Percentiles rank a stretch among this genome's conserved stretches.
Evolutionary conservation across 2,888 invertebrate species (phyloP).

Genomic region (Coleophora flavipennella): DNA sequence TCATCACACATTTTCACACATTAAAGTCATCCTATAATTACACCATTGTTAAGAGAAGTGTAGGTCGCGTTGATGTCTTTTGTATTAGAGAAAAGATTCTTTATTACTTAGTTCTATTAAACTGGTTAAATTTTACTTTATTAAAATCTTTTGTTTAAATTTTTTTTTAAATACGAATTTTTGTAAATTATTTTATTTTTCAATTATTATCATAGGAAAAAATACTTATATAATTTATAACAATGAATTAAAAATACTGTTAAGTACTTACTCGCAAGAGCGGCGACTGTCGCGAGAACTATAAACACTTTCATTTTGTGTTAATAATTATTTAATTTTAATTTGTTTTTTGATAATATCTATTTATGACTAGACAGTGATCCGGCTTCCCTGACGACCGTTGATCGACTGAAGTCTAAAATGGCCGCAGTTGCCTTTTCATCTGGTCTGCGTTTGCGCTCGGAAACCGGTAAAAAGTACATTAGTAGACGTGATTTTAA

Average conservation of each 20-base stretch:
- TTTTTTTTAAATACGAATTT: background rate
- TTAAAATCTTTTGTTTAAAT: background rate
- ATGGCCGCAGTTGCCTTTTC: conserved; percentile 63
- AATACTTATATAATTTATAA: conserved; percentile 1
- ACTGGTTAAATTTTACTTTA: background rate
- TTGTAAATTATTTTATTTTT: background rate
- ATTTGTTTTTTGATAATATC: conserved; percentile 35
- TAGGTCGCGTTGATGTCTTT: too few relatives aligned
- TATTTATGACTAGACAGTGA: conserved; percentile 61
- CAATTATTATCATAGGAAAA: background rate
- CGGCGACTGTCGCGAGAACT: conserved; percentile 56
- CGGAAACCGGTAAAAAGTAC: conserved; percentile 46
- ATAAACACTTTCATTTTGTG: conserved; percentile 70
- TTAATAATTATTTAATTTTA: conserved; percentile 45
- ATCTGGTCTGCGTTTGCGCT: conserved; percentile 49
- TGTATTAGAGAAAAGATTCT: background rate
- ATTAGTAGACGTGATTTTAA: too few relatives aligned
- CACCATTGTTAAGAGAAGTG: too few relatives aligned
- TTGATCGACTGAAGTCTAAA: conserved; percentile 56
- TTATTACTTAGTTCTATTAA: background rate
- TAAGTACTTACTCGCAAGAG: conserved; percentile 60
- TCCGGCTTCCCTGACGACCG: conserved; percentile 60
- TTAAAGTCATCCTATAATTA: too few relatives aligned
- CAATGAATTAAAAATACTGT: conserved; percentile 4
- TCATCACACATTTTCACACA: too few relatives aligned